Evolutionary conservation across 2,113 vertebrate genomes (phyloP), one percentile per base, ranked within the genome.

Genomic region (Osmerus mordax): DNA sequence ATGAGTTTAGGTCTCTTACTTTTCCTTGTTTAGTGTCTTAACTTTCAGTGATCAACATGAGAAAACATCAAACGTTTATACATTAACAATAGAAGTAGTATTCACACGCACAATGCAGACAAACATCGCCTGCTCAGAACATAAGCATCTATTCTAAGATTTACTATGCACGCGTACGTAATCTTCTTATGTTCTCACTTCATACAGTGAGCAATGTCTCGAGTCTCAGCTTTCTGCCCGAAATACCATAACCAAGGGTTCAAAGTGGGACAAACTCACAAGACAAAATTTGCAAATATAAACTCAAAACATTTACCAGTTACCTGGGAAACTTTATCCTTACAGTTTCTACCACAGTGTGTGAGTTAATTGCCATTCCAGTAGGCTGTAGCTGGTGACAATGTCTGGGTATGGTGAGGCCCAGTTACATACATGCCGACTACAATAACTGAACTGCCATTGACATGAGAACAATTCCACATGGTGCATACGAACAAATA

Each of bases 181-280:
- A 88, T 86, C 83, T 75, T 41, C 82, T 86, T 83, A 86, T 68
- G 60, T 67, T 86, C 67, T 75, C 25, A 55, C 67, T 77, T 67
- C 29, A 52, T 66, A 62, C 60, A 29, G 19, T 60, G 19, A 23
- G 19, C 23, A 25, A 23, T 59, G 58, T 21, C 58, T 59, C n/a
- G 21, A 59, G 36, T 66, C 18, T 65, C 70, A 55, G 41, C 41
- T 47, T 47, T 47, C 41, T 47, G 1, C 41, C 41, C 9, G 41
- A 47, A 47, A 25, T 67, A 70, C 61, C 59, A 29, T 4, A 15
- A 51, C 23, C 64, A 71, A 61, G 55, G 32, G 32, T 63, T 55
- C 16, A 13, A 53, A 21, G 58, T 51, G 53, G 51, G 69, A 64
- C 51, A 14, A n/a, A 68, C 67, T 69, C 19, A 72, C 54, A 60